Evolutionary conservation across 1,140 invertebrate species (phyloP).

Genomic region (Proctacanthus coquilletti): DNA sequence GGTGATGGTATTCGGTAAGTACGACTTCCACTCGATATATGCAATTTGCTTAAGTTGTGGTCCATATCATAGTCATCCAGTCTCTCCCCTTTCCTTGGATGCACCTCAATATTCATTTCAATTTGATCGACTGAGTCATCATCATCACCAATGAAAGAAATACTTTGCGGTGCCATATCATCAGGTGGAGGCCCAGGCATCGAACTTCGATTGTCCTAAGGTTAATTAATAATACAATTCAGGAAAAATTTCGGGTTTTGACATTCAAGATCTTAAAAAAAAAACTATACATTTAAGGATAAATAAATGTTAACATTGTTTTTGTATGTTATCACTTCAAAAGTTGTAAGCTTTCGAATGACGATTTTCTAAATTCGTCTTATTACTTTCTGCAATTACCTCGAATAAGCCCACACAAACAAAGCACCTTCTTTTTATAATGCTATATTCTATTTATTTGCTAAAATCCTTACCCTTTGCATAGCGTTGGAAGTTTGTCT

Average conservation of each 20-base stretch:
- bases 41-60: slow-evolving; percentile 50
- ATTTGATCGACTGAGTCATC: slow-evolving; percentile 29
- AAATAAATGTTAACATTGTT: too few species aligned
- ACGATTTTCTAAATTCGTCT: too few species aligned
- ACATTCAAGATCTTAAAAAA: too few species aligned
- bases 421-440: too few species aligned
- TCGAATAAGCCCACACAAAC: too few species aligned
- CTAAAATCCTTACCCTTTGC: slow-evolving; percentile 3
- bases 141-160: slow-evolving; percentile 71
- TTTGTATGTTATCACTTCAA: too few species aligned
- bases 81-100: slow-evolving; percentile 17
- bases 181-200: slow-evolving; percentile 45
- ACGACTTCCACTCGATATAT: slow-evolving; percentile 71
- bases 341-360: too few species aligned
- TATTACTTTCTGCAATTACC: too few species aligned
- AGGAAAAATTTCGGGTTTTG: slow-evolving; percentile 23
- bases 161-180: slow-evolving; percentile 77
- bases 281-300: too few species aligned
- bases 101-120: slow-evolving; percentile 28
- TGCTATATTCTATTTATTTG: too few species aligned
- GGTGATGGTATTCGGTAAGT: slow-evolving; percentile 77
- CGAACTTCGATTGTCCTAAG: slow-evolving; percentile 28
- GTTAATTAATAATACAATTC: too few species aligned
- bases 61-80: slow-evolving; percentile 33
- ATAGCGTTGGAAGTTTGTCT: too few species aligned